These are phyloP conservation scores for Dendrophyllia cribrosa DNA, from an alignment of 64 coral and sea anemone genomes.

Conservation along the genomic window DNA sequence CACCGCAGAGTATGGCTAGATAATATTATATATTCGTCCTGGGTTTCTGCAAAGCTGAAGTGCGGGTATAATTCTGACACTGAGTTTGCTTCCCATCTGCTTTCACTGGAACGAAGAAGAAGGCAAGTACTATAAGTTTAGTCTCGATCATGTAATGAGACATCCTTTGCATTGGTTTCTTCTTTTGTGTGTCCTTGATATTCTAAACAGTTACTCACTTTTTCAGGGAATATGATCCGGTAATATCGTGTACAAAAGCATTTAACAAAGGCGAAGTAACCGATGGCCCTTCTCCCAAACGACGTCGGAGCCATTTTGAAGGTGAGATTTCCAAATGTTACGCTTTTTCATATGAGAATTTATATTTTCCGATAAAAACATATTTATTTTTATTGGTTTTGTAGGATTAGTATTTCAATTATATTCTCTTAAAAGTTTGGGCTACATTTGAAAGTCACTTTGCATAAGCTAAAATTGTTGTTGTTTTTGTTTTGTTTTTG, in stretches of 20 bases:
- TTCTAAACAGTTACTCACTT: no score
- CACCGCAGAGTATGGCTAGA: background rate
- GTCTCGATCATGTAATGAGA: no score
- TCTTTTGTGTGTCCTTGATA: no score
- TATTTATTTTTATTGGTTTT: constrained; percentile 17
- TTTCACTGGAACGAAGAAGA: constrained; percentile 10
- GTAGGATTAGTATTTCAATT: no score
- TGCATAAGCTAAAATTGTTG: background rate
- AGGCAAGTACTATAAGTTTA: no score
- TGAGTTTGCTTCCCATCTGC: background rate
- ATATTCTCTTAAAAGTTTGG: no score
- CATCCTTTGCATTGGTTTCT: no score
- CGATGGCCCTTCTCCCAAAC: background rate
- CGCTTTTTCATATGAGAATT: background rate
- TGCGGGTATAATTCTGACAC: background rate
- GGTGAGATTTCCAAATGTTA: constrained; percentile 1
- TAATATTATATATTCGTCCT: constrained; percentile 23
- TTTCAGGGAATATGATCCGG: background rate
- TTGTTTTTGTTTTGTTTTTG: constrained; percentile 8
- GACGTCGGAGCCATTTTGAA: constrained; percentile 11
- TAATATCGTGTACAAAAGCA: background rate
- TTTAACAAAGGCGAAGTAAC: background rate
- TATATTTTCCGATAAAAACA: background rate
- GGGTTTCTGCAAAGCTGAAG: constrained; percentile 20
- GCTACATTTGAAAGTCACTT: no score